Conservation (phyloP, 2,888 invertebrate species). For the Ditylenchus weischeri region DNA sequence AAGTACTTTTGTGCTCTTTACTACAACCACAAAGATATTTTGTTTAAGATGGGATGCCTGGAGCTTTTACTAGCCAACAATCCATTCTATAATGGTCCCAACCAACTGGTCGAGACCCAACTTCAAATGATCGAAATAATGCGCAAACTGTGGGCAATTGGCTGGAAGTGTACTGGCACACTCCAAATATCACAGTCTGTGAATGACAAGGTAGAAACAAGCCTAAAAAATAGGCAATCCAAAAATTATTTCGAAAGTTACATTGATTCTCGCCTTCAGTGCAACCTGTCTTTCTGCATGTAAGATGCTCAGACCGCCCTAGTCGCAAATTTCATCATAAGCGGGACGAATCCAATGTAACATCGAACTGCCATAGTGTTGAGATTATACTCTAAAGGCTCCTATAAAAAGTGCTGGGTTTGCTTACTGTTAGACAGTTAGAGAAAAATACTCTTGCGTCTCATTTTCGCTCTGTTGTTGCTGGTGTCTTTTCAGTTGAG, state of each 20-base stretch:
- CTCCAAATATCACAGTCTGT: neutral
- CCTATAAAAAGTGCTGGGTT: too few species aligned
- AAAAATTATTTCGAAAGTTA: neutral
- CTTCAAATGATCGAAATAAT: neutral
- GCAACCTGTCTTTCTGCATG: conserved; percentile 8
- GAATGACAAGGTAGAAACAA: neutral
- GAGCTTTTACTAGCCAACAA: neutral
- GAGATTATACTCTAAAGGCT: too few species aligned
- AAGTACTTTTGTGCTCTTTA: neutral
- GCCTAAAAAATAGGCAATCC: neutral
- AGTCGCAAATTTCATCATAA: conserved; percentile 8
- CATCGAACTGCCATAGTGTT: neutral
- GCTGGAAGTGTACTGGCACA: conserved; percentile 3
- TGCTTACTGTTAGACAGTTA: too few species aligned
- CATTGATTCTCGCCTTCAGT: conserved; percentile 5
- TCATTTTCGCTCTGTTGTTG: too few species aligned
- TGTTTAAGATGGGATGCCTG: conserved; percentile 5
- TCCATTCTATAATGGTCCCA: neutral
- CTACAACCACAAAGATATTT: neutral
- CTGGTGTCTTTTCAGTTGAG: too few species aligned
- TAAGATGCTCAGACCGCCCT: conserved; percentile 9
- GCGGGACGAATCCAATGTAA: conserved; percentile 8
- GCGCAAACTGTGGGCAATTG: neutral
- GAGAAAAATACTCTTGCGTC: too few species aligned
- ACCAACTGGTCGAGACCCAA: conserved; percentile 5